Evolutionary conservation across 2,797 vertebrate genomes (phyloP).

Genomic region (Lithobates pipiens): DNA sequence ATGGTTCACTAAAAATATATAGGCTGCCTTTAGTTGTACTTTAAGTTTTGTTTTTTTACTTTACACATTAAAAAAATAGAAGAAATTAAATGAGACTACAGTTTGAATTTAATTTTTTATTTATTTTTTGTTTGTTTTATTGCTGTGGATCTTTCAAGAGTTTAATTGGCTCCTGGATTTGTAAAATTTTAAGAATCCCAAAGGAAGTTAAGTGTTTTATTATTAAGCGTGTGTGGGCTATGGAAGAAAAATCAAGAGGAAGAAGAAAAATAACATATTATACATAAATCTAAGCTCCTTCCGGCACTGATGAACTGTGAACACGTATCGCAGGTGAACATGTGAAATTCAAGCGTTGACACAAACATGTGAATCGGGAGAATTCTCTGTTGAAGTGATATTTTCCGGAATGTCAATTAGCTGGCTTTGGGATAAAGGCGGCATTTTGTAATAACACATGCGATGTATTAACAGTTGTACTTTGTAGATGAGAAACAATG

Average conservation of each 20-base stretch:
- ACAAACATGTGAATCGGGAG: conserved; percentile 1
- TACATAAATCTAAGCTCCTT: conserved; percentile 36
- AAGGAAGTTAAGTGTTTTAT: conserved; percentile 20
- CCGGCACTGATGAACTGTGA: conserved; percentile 1
- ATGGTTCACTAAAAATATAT: too few relatives aligned
- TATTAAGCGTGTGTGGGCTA: conserved; percentile 44
- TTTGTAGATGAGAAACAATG: conserved; percentile 61
- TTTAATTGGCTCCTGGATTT: conserved; percentile 1
- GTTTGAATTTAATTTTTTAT: neutral
- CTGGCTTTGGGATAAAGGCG: conserved; percentile 45
- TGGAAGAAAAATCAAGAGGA: conserved; percentile 2
- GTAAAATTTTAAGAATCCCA: conserved; percentile 20
- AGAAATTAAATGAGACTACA: too few relatives aligned
- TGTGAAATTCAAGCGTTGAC: neutral
- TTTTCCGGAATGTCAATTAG: conserved; percentile 41
- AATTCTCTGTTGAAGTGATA: conserved; percentile 35
- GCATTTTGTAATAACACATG: conserved; percentile 53
- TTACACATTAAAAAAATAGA: too few relatives aligned
- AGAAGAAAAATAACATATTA: conserved; percentile 24
- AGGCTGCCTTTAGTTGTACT: too few relatives aligned
- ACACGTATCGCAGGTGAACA: neutral
- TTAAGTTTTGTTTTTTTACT: too few relatives aligned
- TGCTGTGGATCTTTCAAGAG: neutral
- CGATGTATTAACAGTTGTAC: conserved; percentile 45
- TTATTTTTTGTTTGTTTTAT: conserved; percentile 29